Evolutionary conservation across 2,888 invertebrate genomes (phyloP).

Genomic region (Pilophorus perplexus): DNA sequence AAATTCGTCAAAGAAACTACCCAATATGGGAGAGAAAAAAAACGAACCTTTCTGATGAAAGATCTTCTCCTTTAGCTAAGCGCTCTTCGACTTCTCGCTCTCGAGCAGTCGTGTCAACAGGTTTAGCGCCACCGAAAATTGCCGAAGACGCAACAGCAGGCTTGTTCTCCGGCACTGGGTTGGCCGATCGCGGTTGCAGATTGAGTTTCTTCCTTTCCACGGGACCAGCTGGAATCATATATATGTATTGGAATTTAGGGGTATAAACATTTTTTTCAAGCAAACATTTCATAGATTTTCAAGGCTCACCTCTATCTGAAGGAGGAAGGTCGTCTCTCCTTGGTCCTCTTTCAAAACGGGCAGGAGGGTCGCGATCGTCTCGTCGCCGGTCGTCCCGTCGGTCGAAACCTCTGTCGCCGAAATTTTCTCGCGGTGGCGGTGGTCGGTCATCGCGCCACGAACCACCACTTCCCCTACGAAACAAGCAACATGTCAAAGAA

Average conservation of each 20-base stretch:
- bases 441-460: constrained; percentile 32
- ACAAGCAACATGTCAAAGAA: neutral
- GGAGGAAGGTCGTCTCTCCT: constrained; percentile 26
- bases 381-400: constrained; percentile 14
- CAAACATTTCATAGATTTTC: too few relatives aligned
- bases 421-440: too few relatives aligned
- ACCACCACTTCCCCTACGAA: constrained; percentile 23
- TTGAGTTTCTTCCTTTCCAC: constrained; percentile 21
- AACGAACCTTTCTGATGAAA: too few relatives aligned
- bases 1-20: neutral
- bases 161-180: constrained; percentile 26
- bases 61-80: constrained; percentile 47
- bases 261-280: too few relatives aligned
- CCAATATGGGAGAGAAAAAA: neutral
- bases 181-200: constrained; percentile 34
- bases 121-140: constrained; percentile 92
- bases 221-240: neutral
- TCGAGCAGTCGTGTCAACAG: constrained; percentile 87
- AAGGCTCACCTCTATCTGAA: neutral
- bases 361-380: constrained; percentile 6
- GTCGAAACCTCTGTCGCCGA: neutral
- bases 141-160: constrained; percentile 56
- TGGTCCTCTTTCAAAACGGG: neutral
- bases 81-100: constrained; percentile 90
- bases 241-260: too few relatives aligned